Evolutionary conservation across 1,140 invertebrate species (phyloP).

Genomic region (Monochamus saltuarius): DNA sequence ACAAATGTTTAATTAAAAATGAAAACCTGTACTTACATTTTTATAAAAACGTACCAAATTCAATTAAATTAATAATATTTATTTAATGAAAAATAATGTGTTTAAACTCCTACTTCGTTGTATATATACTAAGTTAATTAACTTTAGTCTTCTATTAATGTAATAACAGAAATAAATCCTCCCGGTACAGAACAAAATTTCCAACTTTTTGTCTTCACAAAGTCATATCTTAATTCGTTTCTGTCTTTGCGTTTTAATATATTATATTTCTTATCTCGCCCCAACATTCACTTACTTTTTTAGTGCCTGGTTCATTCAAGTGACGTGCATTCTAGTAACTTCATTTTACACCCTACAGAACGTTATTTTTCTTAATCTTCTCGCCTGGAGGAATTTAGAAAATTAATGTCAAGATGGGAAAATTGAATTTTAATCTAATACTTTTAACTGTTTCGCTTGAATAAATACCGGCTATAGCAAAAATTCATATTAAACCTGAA

Average conservation of each 20-base stretch:
- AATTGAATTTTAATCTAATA: conserved; percentile 31
- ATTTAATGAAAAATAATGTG: no score
- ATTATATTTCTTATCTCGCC: conserved; percentile 27
- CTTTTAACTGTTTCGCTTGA: conserved; percentile 10
- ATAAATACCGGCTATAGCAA: not conserved
- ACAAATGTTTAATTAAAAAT: no score
- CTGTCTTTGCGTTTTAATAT: conserved; percentile 16
- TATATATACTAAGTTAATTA: no score
- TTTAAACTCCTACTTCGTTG: no score
- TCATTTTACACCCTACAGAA: conserved; percentile 27
- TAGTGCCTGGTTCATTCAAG: not conserved
- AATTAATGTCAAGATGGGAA: conserved; percentile 20
- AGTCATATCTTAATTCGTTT: conserved; percentile 29
- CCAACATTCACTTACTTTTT: conserved; percentile 25
- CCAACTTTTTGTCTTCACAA: no score
- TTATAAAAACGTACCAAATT: no score
- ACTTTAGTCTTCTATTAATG: no score
- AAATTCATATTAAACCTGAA: no score
- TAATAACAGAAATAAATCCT: no score
- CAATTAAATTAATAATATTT: no score
- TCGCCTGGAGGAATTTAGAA: conserved; percentile 22
- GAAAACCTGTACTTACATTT: no score
- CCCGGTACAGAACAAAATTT: no score
- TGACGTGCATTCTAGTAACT: conserved; percentile 28
- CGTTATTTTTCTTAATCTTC: conserved; percentile 34